These are phyloP conservation scores for Pelochelys cantorii DNA, from an alignment of 2,797 vertebrate genomes.

Conservation along the genomic window DNA sequence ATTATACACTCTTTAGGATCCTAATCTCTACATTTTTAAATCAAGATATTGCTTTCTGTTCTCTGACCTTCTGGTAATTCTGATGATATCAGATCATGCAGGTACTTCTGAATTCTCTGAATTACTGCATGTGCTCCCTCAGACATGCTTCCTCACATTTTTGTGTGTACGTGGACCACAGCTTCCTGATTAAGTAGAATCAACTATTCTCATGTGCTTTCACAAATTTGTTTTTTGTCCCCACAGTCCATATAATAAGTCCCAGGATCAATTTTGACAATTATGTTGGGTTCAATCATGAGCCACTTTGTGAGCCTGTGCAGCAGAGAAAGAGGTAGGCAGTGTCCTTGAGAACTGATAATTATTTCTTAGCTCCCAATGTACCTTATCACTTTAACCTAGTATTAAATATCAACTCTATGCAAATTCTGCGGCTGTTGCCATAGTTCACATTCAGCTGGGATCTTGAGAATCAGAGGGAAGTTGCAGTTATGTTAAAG, in stretches of 20 bases:
- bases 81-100: not conserved
- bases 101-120: not conserved
- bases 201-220: not conserved
- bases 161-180: not conserved
- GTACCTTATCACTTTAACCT: not conserved
- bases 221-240: not conserved
- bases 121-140: not conserved
- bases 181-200: not conserved
- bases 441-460: not conserved
- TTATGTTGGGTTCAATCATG: not conserved
- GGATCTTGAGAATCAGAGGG: not conserved
- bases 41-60: not conserved
- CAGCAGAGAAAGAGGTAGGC: not conserved
- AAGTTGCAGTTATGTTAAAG: not conserved
- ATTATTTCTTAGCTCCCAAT: not conserved
- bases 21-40: not conserved
- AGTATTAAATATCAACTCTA: not conserved
- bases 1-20: not conserved
- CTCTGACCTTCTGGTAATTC: not conserved
- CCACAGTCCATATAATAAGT: not conserved
- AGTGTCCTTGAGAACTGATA: not conserved
- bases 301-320: not conserved
- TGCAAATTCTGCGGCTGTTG: not conserved
- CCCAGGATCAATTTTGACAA: not conserved
- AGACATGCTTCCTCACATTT: not conserved